Evolutionary conservation across 2,888 invertebrate genomes (phyloP), one percentile per base, ranked within the genome.

Genomic region (Zhengitettix transpicula): DNA sequence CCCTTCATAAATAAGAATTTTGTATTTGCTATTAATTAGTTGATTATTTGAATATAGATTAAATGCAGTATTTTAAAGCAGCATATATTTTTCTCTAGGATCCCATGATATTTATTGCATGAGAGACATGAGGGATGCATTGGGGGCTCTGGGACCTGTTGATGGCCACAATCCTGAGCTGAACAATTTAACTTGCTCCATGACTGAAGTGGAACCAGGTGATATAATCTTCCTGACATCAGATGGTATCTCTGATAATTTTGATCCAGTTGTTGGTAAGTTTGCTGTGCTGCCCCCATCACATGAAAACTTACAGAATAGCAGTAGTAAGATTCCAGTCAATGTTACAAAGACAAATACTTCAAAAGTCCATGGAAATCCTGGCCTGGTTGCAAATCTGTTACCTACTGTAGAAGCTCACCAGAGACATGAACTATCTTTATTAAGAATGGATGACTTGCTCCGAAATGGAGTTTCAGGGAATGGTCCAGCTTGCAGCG

Each of bases 241-340:
- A n/a, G 92, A 93, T 69, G 92, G 92, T 10, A 81, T 93, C 42
- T 89, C 89, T 9, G 92, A 93, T 70, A 93, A 93, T 72, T 89
- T 91, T 68, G 92, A 93, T 74, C 92, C 92, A 0, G 91, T 92
- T 42, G 91, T 93, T 52, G 91, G 91, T 41, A 89, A 88, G 73
- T 89, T 91, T 69, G 88, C 90, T 9, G 78, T 64, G 40, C 65
- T 60, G 70, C 73, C 8, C 68, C 72, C 3, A 12, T 57, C 60
- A 40, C 55, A 54, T 28, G 40, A 55, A 41, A 55, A 55, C 41
- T 17, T n/a, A 41, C 40, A 12, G 11, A 47, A 12, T 8, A n/a
- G n/a, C n/a, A n/a, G 41, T 9, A 47, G n/a, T 15, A 16, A 41
- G 42, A 56, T 53, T n/a, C 53, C 52, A 16, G n/a, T 40, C 10